phyloP scores from a whole-genome alignment of 2,888 invertebrate genomes.

The Criorhina ranunculi region DNA sequence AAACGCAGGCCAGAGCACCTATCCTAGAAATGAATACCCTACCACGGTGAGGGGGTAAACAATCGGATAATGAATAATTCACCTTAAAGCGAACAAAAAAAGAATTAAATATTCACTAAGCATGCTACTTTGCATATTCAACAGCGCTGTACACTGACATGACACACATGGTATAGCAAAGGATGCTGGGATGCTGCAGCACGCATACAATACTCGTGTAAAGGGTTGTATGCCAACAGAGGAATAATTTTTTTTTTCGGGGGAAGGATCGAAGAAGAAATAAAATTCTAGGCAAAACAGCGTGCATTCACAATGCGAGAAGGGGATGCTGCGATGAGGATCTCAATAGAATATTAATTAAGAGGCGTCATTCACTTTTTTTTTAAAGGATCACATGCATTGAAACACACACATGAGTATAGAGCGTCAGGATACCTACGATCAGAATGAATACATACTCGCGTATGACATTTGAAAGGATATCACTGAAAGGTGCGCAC shows the following conservation, averaged over 20 bases:
- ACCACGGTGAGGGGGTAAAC: constrained; percentile 19
- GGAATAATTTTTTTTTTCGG: constrained; percentile 18
- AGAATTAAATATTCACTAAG: constrained; percentile 73
- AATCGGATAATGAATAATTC: constrained; percentile 38
- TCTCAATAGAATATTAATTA: constrained; percentile 76
- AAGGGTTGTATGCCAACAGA: constrained; percentile 53
- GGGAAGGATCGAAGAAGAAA: constrained; percentile 48
- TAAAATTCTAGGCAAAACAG: constrained; percentile 31
- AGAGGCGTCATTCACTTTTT: constrained; percentile 66
- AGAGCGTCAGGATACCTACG: background rate
- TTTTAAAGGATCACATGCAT: constrained; percentile 58
- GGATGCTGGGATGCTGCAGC: constrained; percentile 62
- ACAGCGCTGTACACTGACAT: constrained; percentile 35
- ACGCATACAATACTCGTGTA: constrained; percentile 29
- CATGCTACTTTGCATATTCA: constrained; percentile 73
- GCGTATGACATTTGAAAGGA: constrained; percentile 67
- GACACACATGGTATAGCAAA: constrained; percentile 53
- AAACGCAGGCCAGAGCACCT: constrained; percentile 17
- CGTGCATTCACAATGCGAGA: constrained; percentile 36
- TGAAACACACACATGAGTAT: background rate
- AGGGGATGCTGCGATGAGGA: constrained; percentile 65
- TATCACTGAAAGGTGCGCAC: constrained; percentile 56
- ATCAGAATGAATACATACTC: constrained; percentile 33
- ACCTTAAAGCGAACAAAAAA: constrained; percentile 47
- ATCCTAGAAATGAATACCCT: constrained; percentile 34